A percentile compares a stretch with the other conserved stretches of the same genome.
Conservation (phyloP, 2,113 vertebrate genomes). For the Azemiops feae region DNA sequence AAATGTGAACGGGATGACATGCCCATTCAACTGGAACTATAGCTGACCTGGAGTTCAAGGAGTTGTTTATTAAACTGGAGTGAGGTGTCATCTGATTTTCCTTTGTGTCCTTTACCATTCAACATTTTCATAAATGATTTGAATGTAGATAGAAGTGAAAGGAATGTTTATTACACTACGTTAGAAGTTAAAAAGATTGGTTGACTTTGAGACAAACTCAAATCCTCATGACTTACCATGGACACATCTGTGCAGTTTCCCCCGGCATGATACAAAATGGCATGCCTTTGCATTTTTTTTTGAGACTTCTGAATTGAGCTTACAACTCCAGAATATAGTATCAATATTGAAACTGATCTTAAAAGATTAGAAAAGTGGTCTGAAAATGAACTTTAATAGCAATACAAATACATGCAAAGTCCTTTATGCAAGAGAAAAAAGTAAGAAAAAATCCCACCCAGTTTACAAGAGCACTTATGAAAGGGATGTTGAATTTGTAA, state of each 20-base stretch:
- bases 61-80: too few species aligned
- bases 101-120: too few species aligned
- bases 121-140: too few species aligned
- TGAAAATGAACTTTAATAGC: background rate
- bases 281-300: background rate
- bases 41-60: too few species aligned
- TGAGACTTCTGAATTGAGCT: background rate
- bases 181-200: background rate
- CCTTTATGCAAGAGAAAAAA: background rate
- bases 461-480: background rate
- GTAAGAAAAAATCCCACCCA: background rate
- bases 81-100: too few species aligned
- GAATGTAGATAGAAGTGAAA: too few species aligned
- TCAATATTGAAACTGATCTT: background rate
- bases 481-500: background rate
- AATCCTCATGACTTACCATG: background rate
- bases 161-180: background rate
- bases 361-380: background rate
- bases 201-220: background rate
- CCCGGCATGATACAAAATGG: background rate
- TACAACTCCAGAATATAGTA: background rate
- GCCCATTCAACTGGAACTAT: too few species aligned
- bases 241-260: background rate
- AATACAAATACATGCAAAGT: background rate
- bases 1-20: too few species aligned